Evolutionary conservation across 2,888 invertebrate genomes (phyloP).

Genomic region (Seira musarum): DNA sequence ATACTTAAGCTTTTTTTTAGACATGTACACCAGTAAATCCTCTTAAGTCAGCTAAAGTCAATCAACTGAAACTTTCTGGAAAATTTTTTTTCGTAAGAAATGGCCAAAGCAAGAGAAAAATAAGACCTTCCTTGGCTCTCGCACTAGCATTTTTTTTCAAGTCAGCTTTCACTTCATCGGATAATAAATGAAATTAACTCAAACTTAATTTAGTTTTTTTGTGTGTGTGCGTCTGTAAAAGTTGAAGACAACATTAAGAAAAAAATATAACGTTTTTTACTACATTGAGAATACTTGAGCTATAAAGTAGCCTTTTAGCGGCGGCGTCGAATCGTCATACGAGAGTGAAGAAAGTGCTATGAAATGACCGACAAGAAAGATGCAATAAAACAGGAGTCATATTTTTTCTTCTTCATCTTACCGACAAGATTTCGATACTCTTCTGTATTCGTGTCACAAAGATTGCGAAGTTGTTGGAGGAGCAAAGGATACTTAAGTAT

Average conservation of each 20-base stretch:
- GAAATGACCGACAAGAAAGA: too few relatives aligned
- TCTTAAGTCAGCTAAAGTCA: slow-evolving; percentile 32
- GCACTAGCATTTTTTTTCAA: neutral
- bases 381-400: neutral
- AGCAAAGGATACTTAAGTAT: slow-evolving; percentile 97
- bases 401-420: slow-evolving; percentile 65
- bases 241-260: too few relatives aligned
- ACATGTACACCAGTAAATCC: slow-evolving; percentile 30
- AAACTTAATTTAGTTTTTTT: slow-evolving; percentile 38
- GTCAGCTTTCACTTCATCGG: neutral
- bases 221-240: too few relatives aligned
- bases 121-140: neutral
- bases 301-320: too few relatives aligned
- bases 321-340: too few relatives aligned
- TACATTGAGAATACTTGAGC: too few relatives aligned
- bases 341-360: too few relatives aligned
- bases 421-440: slow-evolving; percentile 90
- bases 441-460: slow-evolving; percentile 93
- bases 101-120: neutral
- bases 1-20: too few relatives aligned
- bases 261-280: too few relatives aligned
- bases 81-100: too few relatives aligned
- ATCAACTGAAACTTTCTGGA: slow-evolving; percentile 40
- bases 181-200: slow-evolving; percentile 43
- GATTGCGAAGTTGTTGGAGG: slow-evolving; percentile 93